Evolutionary conservation across 2,113 vertebrate species (phyloP), one percentile per base, ranked within the genome.

Genomic region (Caranx ignobilis): DNA sequence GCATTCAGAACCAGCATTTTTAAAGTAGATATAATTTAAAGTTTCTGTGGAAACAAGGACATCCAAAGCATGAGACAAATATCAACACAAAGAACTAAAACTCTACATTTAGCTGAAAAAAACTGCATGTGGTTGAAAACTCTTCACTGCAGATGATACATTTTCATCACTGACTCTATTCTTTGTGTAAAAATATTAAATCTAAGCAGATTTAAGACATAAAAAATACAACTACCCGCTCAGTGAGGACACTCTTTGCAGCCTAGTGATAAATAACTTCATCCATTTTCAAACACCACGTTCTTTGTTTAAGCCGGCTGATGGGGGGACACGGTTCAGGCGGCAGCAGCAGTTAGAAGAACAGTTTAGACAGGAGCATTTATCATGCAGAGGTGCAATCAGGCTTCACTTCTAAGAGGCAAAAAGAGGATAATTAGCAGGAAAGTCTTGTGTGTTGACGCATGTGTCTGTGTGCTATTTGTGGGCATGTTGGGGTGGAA

Each of bases 301-400:
- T 56, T 65, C 41, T 69, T 68, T 47, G 52, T 67, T 69, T 18
- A 37, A 68, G 19, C 47, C 3, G 16, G 15, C 12, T 62, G 37
- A 39, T 15, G n/a, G 15, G 67, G 39, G 39, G 68, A 48, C 61
- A 48, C 10, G 45, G 78, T 50, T 45, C 32, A 56, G 67, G 63
- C 31, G 15, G 60, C 16, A 35, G 71, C 21, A 62, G 66, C 26
- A 55, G 74, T 56, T 76, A 82, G 48, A 71, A 41, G 62, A 78
- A 26, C 43, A 63, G 80, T 67, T 83, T 72, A 79, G 82, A 85
- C 79, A 81, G 81, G 7, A 54, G 59, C 79, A 79, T 89, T 79
- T 62, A 83, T 89, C 87, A 87, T 54, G 71, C 71, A 57, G 86
- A 62, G 73, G 66, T 68, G 71, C 79, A 85, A 83, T 90, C 76